phyloP scores from a whole-genome alignment of 1,140 invertebrate species.

The Lerema accius region DNA sequence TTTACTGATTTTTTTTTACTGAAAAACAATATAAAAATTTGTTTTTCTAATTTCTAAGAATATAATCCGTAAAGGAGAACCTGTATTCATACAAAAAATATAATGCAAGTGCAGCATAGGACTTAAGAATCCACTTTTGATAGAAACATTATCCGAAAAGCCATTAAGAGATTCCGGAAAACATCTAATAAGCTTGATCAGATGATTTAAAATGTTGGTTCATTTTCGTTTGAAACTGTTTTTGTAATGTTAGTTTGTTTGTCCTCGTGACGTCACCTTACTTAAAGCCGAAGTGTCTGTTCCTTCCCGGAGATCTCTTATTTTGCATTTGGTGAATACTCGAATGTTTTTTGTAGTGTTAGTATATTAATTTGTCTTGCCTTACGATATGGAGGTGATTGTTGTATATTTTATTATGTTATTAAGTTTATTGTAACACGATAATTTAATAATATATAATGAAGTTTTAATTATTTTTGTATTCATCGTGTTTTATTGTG shows the following conservation, averaged over 20 bases:
- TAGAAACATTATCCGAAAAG: no score
- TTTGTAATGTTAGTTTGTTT: conserved; percentile 20
- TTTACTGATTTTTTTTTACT: no score
- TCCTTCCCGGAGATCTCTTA: conserved; percentile 54
- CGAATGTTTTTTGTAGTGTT: conserved; percentile 50
- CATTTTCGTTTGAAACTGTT: no score
- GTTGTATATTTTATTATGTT: conserved; percentile 9
- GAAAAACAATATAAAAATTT: no score
- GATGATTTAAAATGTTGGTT: no score
- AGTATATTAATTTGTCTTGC: conserved; percentile 28
- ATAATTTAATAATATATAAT: conserved; percentile 22
- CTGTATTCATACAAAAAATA: no score
- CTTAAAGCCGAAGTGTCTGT: conserved; percentile 32
- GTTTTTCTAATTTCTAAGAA: no score
- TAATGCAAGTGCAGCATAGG: no score
- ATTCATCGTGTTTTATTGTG: conserved; percentile 8
- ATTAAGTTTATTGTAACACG: conserved; percentile 17
- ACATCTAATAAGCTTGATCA: no score
- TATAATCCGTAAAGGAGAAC: no score
- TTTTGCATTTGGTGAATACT: conserved; percentile 61
- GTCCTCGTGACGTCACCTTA: background rate
- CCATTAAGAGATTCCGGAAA: no score
- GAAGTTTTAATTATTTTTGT: conserved; percentile 14
- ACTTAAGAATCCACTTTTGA: no score
- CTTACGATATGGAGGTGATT: conserved; percentile 19